A percentile compares a stretch with the other conserved stretches of the same genome.
phyloP scores from a whole-genome alignment of 2,113 vertebrate genomes.

The Atherinomorus stipes region DNA sequence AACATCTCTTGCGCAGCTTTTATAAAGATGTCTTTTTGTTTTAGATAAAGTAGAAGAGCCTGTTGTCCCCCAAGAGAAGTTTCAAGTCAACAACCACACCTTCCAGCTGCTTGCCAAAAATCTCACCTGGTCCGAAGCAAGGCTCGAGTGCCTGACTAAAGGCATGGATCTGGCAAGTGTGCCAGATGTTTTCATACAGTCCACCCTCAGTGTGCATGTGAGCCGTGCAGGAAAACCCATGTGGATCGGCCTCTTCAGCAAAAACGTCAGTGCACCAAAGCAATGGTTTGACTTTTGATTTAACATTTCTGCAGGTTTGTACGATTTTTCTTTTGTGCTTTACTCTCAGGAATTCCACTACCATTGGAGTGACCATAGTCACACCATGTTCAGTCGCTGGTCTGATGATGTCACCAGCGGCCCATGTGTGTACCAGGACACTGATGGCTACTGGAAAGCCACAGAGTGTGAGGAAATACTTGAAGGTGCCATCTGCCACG shows the following conservation, averaged over 20 bases:
- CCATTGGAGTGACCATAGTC: constrained; percentile 91
- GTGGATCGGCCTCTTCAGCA: constrained; percentile 94
- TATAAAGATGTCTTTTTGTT: neutral
- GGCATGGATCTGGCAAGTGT: constrained; percentile 90
- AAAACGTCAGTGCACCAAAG: constrained; percentile 84
- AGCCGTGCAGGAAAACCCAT: constrained; percentile 78
- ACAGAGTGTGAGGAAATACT: constrained; percentile 84
- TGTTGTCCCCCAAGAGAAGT: constrained; percentile 39
- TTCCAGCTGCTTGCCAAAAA: constrained; percentile 86
- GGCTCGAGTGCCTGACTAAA: constrained; percentile 78
- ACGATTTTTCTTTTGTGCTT: neutral
- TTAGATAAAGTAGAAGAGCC: constrained; percentile 72
- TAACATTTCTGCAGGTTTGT: neutral
- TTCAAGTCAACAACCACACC: constrained; percentile 82
- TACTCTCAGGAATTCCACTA: constrained; percentile 87
- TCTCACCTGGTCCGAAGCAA: constrained; percentile 89
- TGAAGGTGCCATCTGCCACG: constrained; percentile 89
- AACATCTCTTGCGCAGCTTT: too few relatives aligned
- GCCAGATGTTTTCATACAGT: constrained; percentile 86
- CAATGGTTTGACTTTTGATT: neutral
- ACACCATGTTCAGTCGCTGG: constrained; percentile 91
- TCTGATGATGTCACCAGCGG: constrained; percentile 80
- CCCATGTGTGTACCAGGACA: constrained; percentile 90
- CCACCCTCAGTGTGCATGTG: constrained; percentile 84
- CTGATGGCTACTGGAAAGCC: constrained; percentile 94